Evolutionary conservation across 2,888 invertebrate genomes (phyloP).

Genomic region (Thalpophila matura): DNA sequence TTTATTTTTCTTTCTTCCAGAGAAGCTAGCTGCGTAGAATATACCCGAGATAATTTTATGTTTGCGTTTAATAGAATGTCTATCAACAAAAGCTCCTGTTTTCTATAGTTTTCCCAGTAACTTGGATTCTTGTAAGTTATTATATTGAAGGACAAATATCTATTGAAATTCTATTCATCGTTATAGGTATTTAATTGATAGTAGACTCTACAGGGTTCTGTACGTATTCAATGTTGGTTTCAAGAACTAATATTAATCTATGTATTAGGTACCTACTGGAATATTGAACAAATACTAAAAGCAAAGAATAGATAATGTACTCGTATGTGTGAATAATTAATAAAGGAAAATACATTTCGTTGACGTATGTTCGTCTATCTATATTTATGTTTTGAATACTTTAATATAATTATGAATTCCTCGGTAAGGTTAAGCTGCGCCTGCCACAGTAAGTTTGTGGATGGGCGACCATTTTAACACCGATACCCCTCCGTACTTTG

Average conservation of each 20-base stretch:
- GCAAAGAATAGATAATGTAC: background rate
- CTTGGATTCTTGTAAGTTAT: background rate
- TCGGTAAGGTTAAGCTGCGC: too few relatives aligned
- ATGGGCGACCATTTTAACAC: too few relatives aligned
- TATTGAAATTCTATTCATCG: conserved; percentile 14
- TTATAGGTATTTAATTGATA: conserved; percentile 30
- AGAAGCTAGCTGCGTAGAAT: too few relatives aligned
- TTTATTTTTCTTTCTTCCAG: too few relatives aligned
- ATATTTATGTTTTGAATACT: background rate
- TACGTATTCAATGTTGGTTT: conserved; percentile 2
- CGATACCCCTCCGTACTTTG: too few relatives aligned
- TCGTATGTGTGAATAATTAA: conserved; percentile 15
- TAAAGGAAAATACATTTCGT: background rate
- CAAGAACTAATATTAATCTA: background rate
- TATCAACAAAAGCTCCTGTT: background rate
- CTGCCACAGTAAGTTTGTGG: too few relatives aligned
- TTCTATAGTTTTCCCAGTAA: background rate
- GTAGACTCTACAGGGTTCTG: conserved; percentile 9
- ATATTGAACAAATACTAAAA: conserved; percentile 5
- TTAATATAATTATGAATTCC: background rate
- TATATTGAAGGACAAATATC: conserved; percentile 15
- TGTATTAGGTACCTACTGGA: too few relatives aligned
- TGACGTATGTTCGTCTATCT: background rate
- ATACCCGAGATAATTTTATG: too few relatives aligned
- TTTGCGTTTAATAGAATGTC: too few relatives aligned